Evolutionary conservation across 1,140 invertebrate species (phyloP).

Genomic region (Lasioglossum baleicum): DNA sequence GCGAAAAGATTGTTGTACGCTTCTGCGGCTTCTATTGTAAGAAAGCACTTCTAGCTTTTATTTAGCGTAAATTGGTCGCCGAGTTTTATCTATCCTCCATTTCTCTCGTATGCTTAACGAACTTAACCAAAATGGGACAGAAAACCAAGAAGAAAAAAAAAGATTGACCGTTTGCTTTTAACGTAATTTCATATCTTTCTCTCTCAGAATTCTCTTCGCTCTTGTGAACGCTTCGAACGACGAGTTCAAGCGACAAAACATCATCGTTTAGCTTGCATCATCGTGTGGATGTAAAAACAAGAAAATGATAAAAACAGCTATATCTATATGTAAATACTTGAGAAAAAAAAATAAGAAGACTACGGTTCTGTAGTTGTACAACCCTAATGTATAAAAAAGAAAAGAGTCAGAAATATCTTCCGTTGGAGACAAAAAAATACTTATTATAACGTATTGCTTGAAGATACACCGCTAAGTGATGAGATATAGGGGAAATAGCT

Average conservation of each 20-base stretch:
- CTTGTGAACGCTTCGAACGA: slow-evolving; percentile 14
- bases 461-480: slow-evolving; percentile 18
- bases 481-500: slow-evolving; percentile 37
- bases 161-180: slow-evolving; percentile 18
- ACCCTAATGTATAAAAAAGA: slow-evolving; percentile 29
- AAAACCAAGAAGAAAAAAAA: not conserved
- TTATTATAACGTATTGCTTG: slow-evolving; percentile 43
- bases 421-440: slow-evolving; percentile 6
- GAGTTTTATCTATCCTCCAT: not conserved
- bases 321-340: slow-evolving; percentile 15
- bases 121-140: not conserved
- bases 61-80: slow-evolving; percentile 15
- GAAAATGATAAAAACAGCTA: not conserved
- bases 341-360: not conserved
- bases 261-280: slow-evolving; percentile 29
- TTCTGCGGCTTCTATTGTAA: slow-evolving; percentile 4
- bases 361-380: slow-evolving; percentile 18
- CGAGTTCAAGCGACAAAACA: slow-evolving; percentile 15
- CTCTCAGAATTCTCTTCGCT: slow-evolving; percentile 30
- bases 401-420: slow-evolving; percentile 2
- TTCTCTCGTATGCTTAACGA: not conserved
- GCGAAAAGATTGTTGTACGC: not conserved
- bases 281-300: slow-evolving; percentile 41
- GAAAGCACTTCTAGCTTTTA: not conserved
- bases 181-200: slow-evolving; percentile 33